Base-by-base conservation (phyloP, 2,797 vertebrate genomes). In the Megaceryle alcyon region DNA sequence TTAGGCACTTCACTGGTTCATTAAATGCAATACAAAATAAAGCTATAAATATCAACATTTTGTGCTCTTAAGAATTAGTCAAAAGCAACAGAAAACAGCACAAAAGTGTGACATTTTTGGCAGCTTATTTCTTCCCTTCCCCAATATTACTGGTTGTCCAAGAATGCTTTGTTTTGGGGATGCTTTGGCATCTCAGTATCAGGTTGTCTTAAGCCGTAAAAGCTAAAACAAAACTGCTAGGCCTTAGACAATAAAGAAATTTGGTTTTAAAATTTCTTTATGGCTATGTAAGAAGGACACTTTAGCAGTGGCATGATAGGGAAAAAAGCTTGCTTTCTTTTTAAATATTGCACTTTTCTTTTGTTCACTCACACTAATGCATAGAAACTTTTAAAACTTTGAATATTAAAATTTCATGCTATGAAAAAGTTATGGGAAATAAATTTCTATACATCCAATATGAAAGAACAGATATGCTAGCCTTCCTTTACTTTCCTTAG, bases 1-100 rank as follows among this genome's bases (percentile, higher is more conserved):
- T 97, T 92, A 98, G 98, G 98, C 98, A 98, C 98, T 98, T 98
- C 88, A 94, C 98, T 98, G 97, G 96, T 97, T 98, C 95, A 80
- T 91, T 96, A 95, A 96, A 98, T 96, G 93, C 49, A 98, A 97
- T 95, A 97, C 93, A 98, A 98, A 97, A 96, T 98, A 98, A 98
- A 98, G 97, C 98, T 98, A 97, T 97, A 97, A 97, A 98, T 95
- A 97, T 94, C 94, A 83, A 90, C 93, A 96, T 82, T 88, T 97
- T 98, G 97, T 98, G 98, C 97, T 98, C 96, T 97, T 92, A 95
- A 81, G 96, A 96, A 96, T 95, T 35, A 96, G 96, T 85, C 92
- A 95, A 91, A 96, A 97, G 96, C 92, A 97, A 97, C 88, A 95
- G 51, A 97, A 96, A 97, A 12, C 91, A 96, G 97, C 96, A 97